Percentiles rank a stretch among this genome's conserved stretches.
Conservation (phyloP, 2,113 vertebrate species). For the Haemorhous mexicanus region DNA sequence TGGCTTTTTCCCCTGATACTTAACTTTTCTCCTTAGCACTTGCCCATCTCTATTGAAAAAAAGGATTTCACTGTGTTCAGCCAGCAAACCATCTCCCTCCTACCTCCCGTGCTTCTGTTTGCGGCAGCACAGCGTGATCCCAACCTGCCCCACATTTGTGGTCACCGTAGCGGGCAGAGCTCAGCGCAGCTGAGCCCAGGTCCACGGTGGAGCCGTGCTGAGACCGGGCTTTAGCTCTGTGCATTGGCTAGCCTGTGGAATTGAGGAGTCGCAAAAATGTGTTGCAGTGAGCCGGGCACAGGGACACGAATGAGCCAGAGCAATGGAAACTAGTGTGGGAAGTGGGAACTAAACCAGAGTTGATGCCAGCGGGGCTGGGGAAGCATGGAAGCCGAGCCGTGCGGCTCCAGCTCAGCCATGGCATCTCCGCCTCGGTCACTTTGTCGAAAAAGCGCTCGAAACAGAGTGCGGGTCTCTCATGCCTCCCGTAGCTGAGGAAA, state of each 20-base stretch:
- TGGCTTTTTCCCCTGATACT: not conserved
- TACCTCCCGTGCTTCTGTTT: fast-evolving
- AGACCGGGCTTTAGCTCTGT: not conserved
- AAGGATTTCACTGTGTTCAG: not conserved
- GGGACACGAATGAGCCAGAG: not conserved
- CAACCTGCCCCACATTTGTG: fast-evolving
- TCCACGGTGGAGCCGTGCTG: fast-evolving
- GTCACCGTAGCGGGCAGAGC: not conserved
- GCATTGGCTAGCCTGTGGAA: fast-evolving
- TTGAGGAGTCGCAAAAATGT: fast-evolving
- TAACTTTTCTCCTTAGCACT: not conserved
- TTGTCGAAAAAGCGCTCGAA: not conserved
- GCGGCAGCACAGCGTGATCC: not conserved
- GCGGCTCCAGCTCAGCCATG: not conserved
- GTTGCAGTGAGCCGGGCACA: fast-evolving
- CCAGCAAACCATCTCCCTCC: not conserved
- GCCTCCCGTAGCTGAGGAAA: not conserved
- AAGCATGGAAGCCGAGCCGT: fast-evolving
- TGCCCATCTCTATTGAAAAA: fast-evolving
- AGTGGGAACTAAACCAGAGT: fast-evolving
- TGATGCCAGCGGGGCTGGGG: fast-evolving
- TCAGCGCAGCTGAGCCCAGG: not conserved
- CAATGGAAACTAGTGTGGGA: fast-evolving
- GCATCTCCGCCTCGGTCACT: not conserved
- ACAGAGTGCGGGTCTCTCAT: fast-evolving